phyloP scores from a whole-genome alignment of 1,140 invertebrate species.

The Stratiolaelaps scimitus region DNA sequence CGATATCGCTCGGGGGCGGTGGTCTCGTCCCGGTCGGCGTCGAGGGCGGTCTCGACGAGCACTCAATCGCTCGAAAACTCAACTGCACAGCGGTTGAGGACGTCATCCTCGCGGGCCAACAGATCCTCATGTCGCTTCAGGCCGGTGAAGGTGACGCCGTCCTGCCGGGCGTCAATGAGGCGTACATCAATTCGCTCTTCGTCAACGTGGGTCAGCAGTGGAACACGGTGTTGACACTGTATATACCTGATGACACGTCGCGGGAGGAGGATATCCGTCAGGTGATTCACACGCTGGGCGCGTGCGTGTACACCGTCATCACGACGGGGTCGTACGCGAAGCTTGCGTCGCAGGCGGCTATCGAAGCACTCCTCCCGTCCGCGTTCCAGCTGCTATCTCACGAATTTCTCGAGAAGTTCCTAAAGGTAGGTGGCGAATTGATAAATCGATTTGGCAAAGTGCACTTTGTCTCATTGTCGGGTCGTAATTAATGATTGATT shows the following conservation, averaged over 20 bases:
- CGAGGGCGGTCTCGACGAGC: background rate
- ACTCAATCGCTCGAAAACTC: constrained; percentile 20
- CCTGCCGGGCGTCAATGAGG: constrained; percentile 15
- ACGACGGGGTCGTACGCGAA: constrained; percentile 15
- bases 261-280: constrained; percentile 25
- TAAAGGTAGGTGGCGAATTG: background rate
- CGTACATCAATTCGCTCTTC: constrained; percentile 22
- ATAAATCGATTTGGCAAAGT: no score
- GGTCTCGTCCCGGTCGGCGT: no score
- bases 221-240: constrained; percentile 24
- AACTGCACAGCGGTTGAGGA: constrained; percentile 22
- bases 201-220: constrained; percentile 24
- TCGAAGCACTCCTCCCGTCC: constrained; percentile 10
- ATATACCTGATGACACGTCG: constrained; percentile 21
- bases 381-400: constrained; percentile 26
- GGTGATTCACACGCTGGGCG: constrained; percentile 21
- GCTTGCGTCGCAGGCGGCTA: background rate
- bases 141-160: background rate
- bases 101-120: constrained; percentile 15
- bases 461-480: no score
- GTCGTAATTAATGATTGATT: no score
- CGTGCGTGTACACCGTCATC: constrained; percentile 22
- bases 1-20: background rate
- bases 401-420: constrained; percentile 21
- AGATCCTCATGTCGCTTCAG: constrained; percentile 20